These are phyloP conservation scores for Damaliscus lunatus DNA, from an alignment of 2,113 vertebrate species.

Conservation along the genomic window DNA sequence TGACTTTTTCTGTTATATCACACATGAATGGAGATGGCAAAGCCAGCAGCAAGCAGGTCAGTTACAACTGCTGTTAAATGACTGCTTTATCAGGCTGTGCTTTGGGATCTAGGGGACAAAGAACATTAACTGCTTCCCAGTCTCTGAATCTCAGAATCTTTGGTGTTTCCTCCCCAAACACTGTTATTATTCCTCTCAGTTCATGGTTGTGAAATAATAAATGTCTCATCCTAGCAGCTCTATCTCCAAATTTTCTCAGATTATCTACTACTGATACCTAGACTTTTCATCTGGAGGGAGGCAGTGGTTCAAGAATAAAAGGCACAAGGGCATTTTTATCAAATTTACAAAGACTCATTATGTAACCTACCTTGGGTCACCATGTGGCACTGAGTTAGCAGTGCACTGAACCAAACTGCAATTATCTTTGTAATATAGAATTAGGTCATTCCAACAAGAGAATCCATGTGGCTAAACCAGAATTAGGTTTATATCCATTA, in stretches of 20 bases:
- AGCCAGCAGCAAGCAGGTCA: background rate
- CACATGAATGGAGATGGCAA: background rate
- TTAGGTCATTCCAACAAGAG: background rate
- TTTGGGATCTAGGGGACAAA: background rate
- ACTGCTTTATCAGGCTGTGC: background rate
- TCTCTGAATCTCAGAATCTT: background rate
- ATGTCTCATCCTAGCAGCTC: background rate
- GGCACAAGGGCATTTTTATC: background rate
- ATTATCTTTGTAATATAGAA: background rate
- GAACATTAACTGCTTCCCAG: background rate
- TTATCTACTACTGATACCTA: background rate
- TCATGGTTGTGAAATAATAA: background rate
- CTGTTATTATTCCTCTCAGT: background rate
- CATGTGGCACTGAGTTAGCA: background rate
- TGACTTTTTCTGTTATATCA: background rate
- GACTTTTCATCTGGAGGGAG: background rate
- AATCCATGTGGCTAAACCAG: background rate
- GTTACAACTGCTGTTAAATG: background rate
- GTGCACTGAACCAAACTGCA: background rate
- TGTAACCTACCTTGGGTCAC: background rate
- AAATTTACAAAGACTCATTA: background rate
- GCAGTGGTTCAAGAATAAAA: background rate
- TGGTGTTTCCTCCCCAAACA: background rate
- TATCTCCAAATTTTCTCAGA: background rate
- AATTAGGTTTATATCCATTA: background rate